Evolutionary conservation across 2,113 vertebrate genomes (phyloP).

Genomic region (Neopipo cinnamomea): DNA sequence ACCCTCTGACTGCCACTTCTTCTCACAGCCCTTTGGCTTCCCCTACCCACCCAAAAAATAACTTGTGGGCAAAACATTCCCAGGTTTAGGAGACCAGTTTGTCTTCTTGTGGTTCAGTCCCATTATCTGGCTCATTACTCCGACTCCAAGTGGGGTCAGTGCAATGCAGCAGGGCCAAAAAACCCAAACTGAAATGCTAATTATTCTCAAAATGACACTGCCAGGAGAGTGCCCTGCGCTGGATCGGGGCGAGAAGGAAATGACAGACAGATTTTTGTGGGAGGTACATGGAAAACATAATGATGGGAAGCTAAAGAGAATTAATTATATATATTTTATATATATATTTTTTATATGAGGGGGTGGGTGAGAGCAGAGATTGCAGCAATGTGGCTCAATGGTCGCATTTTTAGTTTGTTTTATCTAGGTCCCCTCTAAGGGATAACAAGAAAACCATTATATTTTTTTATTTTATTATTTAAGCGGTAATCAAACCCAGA

Average conservation of each 20-base stretch:
- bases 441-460: background rate
- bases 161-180: background rate
- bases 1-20: background rate
- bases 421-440: background rate
- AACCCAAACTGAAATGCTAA: background rate
- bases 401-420: background rate
- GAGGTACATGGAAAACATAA: background rate
- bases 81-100: background rate
- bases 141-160: background rate
- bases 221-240: background rate
- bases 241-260: background rate
- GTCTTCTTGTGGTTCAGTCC: background rate
- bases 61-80: background rate
- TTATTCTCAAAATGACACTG: background rate
- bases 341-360: background rate
- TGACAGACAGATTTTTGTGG: background rate
- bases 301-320: background rate
- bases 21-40: background rate
- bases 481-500: constrained; percentile 10
- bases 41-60: background rate
- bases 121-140: background rate
- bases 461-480: background rate
- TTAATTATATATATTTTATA: background rate
- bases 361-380: background rate
- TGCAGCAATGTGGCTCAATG: background rate